phyloP scores from a whole-genome alignment of 2,113 vertebrate species.

The Anser brachyrhynchus region DNA sequence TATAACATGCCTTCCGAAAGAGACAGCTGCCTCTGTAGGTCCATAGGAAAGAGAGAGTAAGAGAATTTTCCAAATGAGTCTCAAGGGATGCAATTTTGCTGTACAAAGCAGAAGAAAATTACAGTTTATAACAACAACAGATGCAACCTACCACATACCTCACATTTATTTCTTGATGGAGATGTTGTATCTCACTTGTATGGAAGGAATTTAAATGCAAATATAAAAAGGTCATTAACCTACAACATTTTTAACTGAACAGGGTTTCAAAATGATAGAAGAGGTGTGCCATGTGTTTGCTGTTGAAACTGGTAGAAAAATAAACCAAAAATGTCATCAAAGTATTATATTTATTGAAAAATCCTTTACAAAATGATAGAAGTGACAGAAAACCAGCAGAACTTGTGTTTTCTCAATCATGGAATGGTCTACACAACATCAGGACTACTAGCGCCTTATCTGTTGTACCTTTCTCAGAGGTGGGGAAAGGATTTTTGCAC shows the following conservation, averaged over 20 bases:
- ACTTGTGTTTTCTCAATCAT: too few relatives aligned
- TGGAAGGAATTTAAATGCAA: not conserved
- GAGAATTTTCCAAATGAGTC: not conserved
- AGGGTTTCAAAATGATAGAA: not conserved
- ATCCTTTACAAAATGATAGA: not conserved
- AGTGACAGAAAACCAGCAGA: not conserved
- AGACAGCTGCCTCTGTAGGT: not conserved
- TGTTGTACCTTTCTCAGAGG: too few relatives aligned
- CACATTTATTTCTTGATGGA: not conserved
- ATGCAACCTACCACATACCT: not conserved
- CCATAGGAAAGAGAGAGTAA: not conserved
- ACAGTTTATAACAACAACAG: not conserved
- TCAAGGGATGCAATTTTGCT: not conserved
- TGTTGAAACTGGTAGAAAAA: not conserved
- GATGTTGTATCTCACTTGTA: fast-evolving
- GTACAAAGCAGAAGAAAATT: not conserved
- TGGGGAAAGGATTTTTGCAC: too few relatives aligned
- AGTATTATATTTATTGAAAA: not conserved
- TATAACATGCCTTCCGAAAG: not conserved
- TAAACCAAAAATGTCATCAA: not conserved
- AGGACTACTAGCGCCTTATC: too few relatives aligned
- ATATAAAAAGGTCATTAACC: not conserved
- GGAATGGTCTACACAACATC: too few relatives aligned
- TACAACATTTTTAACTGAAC: not conserved
- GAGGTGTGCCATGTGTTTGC: not conserved